These are phyloP conservation scores for Rhabdomys dilectus DNA, from an alignment of 2,113 vertebrate species.

Conservation along the genomic window DNA sequence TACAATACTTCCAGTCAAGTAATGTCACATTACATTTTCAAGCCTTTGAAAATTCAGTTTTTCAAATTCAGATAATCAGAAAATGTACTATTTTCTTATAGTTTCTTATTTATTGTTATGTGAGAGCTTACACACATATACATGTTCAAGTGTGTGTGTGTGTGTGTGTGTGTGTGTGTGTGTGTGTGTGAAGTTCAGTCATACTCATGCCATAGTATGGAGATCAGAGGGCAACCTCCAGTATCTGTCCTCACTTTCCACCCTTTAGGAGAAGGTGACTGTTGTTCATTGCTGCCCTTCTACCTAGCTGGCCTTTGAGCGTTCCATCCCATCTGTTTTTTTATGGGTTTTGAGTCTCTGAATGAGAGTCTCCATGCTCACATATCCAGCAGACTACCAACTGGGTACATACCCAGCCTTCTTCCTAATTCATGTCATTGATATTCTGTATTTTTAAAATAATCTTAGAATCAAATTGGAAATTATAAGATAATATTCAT, in stretches of 20 bases:
- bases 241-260: not conserved
- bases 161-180: not conserved
- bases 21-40: not conserved
- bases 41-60: not conserved
- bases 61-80: not conserved
- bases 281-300: not conserved
- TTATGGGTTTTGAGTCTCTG: not conserved
- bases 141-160: not conserved
- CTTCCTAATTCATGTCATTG: not conserved
- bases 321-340: not conserved
- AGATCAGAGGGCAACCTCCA: not conserved
- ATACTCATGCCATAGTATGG: not conserved
- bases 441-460: not conserved
- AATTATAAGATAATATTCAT: not conserved
- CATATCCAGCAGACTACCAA: too few relatives aligned
- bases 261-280: not conserved
- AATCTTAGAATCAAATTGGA: not conserved
- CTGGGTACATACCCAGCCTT: not conserved
- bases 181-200: not conserved
- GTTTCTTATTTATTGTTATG: not conserved
- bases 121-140: not conserved
- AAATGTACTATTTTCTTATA: slow-evolving; percentile 1
- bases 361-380: too few relatives aligned
- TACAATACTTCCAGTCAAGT: not conserved
- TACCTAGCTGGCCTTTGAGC: too few relatives aligned